A percentile compares a stretch with the other conserved stretches of the same genome.
Conservation (phyloP, 2,888 invertebrate genomes). For the Perizoma affinitatum region DNA sequence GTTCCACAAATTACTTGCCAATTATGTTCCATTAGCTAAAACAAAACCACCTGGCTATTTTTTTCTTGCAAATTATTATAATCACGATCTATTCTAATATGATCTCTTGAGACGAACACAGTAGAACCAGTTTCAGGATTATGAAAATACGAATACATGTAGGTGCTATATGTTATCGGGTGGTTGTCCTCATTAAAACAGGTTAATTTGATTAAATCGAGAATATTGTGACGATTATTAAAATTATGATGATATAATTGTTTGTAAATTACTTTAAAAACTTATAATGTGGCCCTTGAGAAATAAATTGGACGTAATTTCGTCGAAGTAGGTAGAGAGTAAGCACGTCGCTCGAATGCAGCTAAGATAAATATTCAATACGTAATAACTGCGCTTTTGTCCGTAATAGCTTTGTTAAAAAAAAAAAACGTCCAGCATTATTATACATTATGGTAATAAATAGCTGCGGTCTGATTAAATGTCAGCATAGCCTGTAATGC, state of each 20-base stretch:
- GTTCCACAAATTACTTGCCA: constrained; percentile 74
- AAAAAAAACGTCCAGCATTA: too few relatives aligned
- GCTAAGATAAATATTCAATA: constrained; percentile 62
- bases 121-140: constrained; percentile 7
- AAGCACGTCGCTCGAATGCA: constrained; percentile 35
- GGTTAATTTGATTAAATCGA: constrained; percentile 31
- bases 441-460: too few relatives aligned
- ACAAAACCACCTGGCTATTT: constrained; percentile 54
- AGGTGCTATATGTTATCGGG: constrained; percentile 1
- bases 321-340: constrained; percentile 52
- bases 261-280: constrained; percentile 69
- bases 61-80: constrained; percentile 41
- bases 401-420: too few relatives aligned
- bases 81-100: constrained; percentile 40
- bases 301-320: constrained; percentile 74
- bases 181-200: constrained; percentile 20
- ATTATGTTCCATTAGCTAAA: constrained; percentile 72
- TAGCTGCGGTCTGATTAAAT: constrained; percentile 60
- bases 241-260: constrained; percentile 69
- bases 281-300: constrained; percentile 65
- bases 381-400: constrained; percentile 46
- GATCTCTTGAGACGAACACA: too few relatives aligned
- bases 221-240: constrained; percentile 52
- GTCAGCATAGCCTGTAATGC: constrained; percentile 21
- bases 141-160: constrained; percentile 8